Evolutionary conservation across 2,888 invertebrate genomes (phyloP).

Genomic region (Cylindroiulus punctatus): DNA sequence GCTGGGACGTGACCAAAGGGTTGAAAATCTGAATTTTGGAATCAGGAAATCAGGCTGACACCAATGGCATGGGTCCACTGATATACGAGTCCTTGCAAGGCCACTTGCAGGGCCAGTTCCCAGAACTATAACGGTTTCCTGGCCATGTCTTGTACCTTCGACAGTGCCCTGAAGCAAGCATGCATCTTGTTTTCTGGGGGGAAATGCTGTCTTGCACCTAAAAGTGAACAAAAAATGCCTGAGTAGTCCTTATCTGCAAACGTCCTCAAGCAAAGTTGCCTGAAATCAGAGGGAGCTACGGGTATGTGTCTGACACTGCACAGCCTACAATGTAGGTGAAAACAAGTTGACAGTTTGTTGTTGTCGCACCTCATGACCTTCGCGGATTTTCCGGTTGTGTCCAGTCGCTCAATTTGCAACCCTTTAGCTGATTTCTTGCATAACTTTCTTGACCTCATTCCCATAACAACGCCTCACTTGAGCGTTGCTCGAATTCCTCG

Average conservation of each 20-base stretch:
- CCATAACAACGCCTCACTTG: not conserved
- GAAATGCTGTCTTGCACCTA: not conserved
- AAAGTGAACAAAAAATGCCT: not conserved
- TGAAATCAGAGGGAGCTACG: not conserved
- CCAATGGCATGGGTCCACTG: not conserved
- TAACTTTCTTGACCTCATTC: conserved; percentile 7
- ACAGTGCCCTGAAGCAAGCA: not conserved
- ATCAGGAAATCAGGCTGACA: not conserved
- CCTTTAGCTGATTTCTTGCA: conserved; percentile 16
- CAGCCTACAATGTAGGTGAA: not conserved
- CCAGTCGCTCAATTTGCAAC: conserved; percentile 15
- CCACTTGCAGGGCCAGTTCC: not conserved
- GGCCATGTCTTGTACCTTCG: not conserved
- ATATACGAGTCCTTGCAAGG: conserved; percentile 27
- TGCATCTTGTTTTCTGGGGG: not conserved
- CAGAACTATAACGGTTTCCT: not conserved
- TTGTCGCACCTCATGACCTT: not conserved
- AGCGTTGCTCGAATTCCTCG: not conserved
- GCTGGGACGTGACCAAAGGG: not conserved
- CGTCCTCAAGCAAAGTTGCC: not conserved
- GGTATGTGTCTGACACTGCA: not conserved
- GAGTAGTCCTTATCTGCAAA: not conserved
- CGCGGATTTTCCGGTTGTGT: not conserved
- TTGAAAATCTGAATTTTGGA: not conserved
- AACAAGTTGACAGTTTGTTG: not conserved